A percentile compares a stretch with the other conserved stretches of the same genome.
phyloP scores from a whole-genome alignment of 2,113 vertebrate genomes.

The Halichoeres trimaculatus region DNA sequence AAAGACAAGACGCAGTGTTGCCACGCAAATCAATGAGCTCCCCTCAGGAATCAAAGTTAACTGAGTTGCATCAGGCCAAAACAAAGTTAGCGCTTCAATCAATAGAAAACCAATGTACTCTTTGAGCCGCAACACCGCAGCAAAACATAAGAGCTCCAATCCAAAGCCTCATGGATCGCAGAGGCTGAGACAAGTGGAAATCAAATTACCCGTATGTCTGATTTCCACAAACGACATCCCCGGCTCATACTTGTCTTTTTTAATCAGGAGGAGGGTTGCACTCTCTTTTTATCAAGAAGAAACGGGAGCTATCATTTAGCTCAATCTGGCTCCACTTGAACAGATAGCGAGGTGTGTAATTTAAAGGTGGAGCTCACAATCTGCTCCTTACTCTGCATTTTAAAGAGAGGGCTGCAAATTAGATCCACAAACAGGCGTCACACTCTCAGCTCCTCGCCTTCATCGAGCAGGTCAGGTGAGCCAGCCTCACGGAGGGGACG shows the following conservation, averaged over 20 bases:
- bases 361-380: constrained; percentile 30
- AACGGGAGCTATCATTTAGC: constrained; percentile 43
- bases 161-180: constrained; percentile 23
- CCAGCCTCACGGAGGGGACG: background rate
- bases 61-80: constrained; percentile 42
- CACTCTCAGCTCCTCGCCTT: no score
- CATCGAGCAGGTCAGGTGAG: constrained; percentile 12
- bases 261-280: constrained; percentile 8
- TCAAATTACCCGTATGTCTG: constrained; percentile 48
- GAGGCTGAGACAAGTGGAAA: constrained; percentile 41
- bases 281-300: constrained; percentile 8
- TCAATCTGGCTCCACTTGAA: constrained; percentile 40
- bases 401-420: constrained; percentile 8
- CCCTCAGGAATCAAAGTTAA: constrained; percentile 56
- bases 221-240: constrained; percentile 34
- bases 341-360: constrained; percentile 39
- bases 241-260: constrained; percentile 7
- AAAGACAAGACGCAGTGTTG: constrained; percentile 37
- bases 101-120: constrained; percentile 62
- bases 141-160: constrained; percentile 2
- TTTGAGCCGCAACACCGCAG: constrained; percentile 9
- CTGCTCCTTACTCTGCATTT: constrained; percentile 10
- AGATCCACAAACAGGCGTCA: constrained; percentile 16
- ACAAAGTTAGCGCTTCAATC: constrained; percentile 60
- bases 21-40: constrained; percentile 49